These are phyloP conservation scores for Tachysurus fulvidraco DNA, from an alignment of 2,113 vertebrate genomes.

Conservation along the genomic window DNA sequence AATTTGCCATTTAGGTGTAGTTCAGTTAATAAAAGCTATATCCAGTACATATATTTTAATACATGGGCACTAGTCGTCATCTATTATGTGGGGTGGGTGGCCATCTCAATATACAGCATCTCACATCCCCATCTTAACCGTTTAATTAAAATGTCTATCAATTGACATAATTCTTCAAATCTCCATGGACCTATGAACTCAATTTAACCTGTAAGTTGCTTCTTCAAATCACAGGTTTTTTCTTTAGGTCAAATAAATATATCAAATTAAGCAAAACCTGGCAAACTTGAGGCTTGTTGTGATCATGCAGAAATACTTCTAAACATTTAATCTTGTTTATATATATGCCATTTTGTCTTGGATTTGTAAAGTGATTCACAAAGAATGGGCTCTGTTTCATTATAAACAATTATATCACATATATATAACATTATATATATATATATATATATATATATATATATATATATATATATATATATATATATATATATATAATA, in stretches of 20 bases:
- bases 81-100: neutral
- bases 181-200: neutral
- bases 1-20: neutral
- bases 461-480: too few species aligned
- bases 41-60: neutral
- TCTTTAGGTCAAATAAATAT: neutral
- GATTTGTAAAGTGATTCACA: too few species aligned
- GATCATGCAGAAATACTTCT: neutral
- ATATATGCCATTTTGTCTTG: too few species aligned
- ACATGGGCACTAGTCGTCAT: neutral
- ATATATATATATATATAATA: too few species aligned
- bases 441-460: too few species aligned
- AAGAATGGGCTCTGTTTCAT: too few species aligned
- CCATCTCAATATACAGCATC: neutral
- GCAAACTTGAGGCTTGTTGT: neutral
- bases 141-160: conserved; percentile 1
- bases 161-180: neutral
- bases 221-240: neutral
- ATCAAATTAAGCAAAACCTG: neutral
- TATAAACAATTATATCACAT: too few species aligned
- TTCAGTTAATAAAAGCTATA: neutral
- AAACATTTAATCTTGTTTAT: neutral
- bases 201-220: neutral
- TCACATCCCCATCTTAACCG: neutral
- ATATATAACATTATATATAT: too few species aligned